phyloP scores from a whole-genome alignment of 2,797 vertebrate species.

The Pipistrellus pygmaeus region DNA sequence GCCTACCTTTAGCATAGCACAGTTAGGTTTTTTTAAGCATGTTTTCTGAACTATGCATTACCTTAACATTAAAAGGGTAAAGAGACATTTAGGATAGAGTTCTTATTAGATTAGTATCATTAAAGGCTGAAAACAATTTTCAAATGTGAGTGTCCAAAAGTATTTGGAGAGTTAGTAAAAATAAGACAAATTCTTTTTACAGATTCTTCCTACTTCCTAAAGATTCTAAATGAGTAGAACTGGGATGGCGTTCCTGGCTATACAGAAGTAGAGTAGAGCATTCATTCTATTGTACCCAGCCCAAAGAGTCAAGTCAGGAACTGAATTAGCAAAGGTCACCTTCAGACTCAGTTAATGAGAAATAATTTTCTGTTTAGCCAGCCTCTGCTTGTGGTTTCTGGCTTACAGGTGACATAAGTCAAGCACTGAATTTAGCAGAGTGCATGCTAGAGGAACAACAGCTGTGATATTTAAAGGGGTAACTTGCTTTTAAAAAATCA shows the following conservation, averaged over 20 bases:
- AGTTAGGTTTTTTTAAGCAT: neutral
- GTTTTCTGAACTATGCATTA: neutral
- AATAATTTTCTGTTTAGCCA: neutral
- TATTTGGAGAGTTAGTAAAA: neutral
- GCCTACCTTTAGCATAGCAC: neutral
- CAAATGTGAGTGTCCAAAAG: neutral
- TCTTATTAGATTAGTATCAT: neutral
- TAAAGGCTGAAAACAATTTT: neutral
- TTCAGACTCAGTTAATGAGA: slow-evolving; percentile 5
- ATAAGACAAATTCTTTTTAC: neutral
- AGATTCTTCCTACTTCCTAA: neutral
- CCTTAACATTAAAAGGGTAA: neutral
- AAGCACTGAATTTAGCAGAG: neutral
- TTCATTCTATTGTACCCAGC: neutral
- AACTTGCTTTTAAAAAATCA: slow-evolving; percentile 12
- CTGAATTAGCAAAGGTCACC: neutral
- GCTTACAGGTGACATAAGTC: neutral
- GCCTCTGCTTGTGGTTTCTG: neutral
- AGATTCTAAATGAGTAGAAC: neutral
- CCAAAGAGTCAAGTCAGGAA: neutral
- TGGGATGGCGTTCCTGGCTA: neutral
- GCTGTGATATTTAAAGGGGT: neutral
- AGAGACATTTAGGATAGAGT: neutral
- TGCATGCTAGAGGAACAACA: neutral
- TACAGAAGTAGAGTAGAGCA: neutral